These are phyloP conservation scores for Malacoraja senta DNA, from an alignment of 2,797 vertebrate species.

Conservation along the genomic window DNA sequence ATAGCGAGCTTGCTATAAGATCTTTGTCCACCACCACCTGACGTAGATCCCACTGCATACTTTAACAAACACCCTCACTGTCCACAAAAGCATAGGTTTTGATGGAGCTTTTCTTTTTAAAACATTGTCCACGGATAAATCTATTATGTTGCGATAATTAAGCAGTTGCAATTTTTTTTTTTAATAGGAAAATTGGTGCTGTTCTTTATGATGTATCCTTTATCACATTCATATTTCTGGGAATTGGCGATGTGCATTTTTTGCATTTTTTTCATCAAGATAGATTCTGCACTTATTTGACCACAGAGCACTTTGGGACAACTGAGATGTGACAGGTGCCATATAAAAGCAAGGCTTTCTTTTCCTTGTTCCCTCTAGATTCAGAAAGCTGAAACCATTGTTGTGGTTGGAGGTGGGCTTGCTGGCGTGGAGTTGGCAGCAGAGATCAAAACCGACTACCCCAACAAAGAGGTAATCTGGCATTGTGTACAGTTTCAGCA, in stretches of 20 bases:
- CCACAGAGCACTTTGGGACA: background rate
- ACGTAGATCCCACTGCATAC: too few relatives aligned
- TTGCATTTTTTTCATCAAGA: background rate
- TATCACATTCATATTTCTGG: background rate
- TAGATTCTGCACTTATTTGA: background rate
- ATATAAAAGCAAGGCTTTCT: background rate
- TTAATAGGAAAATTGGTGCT: too few relatives aligned
- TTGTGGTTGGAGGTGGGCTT: slow-evolving; percentile 82
- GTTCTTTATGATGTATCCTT: background rate
- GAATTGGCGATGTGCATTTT: background rate
- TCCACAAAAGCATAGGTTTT: too few relatives aligned
- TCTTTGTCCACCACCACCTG: too few relatives aligned
- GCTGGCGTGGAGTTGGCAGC: slow-evolving; percentile 88
- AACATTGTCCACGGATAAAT: too few relatives aligned
- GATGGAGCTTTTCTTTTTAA: too few relatives aligned
- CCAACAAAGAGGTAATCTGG: slow-evolving; percentile 70
- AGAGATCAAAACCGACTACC: slow-evolving; percentile 78
- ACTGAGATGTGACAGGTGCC: background rate
- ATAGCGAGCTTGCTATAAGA: too few relatives aligned
- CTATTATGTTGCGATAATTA: too few relatives aligned
- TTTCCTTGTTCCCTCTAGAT: slow-evolving; percentile 55
- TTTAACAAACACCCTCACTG: too few relatives aligned
- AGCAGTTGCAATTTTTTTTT: too few relatives aligned
- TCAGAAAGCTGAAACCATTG: slow-evolving; percentile 63
- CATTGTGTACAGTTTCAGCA: background rate